A percentile compares a stretch with the other conserved stretches of the same genome.
phyloP scores from a whole-genome alignment of 2,888 invertebrate genomes.

The Protonemura montana region DNA sequence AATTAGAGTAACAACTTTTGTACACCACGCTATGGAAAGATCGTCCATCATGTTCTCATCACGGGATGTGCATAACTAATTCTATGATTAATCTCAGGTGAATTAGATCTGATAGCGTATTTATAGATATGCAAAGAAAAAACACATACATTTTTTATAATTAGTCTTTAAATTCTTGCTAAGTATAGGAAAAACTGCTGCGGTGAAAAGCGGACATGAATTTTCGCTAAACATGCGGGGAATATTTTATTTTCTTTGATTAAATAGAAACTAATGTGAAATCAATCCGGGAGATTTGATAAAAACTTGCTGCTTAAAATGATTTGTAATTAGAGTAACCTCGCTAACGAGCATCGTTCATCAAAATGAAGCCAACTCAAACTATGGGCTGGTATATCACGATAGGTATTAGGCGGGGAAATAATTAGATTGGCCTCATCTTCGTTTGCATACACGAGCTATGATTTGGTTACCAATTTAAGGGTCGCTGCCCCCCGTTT shows the following conservation, averaged over 20 bases:
- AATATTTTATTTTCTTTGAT: too few species aligned
- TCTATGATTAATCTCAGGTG: background rate
- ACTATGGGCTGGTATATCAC: background rate
- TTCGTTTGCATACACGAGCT: background rate
- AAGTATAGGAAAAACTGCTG: too few species aligned
- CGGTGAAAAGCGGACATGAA: too few species aligned
- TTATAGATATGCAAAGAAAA: too few species aligned
- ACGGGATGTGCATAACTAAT: background rate
- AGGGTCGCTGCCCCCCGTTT: conserved; percentile 23
- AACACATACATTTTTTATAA: too few species aligned
- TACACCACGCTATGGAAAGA: background rate
- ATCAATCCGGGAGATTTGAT: too few species aligned
- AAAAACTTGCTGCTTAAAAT: too few species aligned
- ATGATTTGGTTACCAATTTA: conserved; percentile 41
- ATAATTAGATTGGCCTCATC: background rate
- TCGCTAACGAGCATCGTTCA: background rate
- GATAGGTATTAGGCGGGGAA: background rate
- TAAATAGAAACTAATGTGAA: too few species aligned
- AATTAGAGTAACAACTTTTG: background rate
- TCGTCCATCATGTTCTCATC: background rate
- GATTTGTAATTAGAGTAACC: background rate
- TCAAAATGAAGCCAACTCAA: background rate
- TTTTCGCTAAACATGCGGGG: too few species aligned
- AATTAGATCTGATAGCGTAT: too few species aligned
- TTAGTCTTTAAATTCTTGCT: too few species aligned